Conservation (phyloP, 2,888 invertebrate genomes). For the Andrena trimmerana region DNA sequence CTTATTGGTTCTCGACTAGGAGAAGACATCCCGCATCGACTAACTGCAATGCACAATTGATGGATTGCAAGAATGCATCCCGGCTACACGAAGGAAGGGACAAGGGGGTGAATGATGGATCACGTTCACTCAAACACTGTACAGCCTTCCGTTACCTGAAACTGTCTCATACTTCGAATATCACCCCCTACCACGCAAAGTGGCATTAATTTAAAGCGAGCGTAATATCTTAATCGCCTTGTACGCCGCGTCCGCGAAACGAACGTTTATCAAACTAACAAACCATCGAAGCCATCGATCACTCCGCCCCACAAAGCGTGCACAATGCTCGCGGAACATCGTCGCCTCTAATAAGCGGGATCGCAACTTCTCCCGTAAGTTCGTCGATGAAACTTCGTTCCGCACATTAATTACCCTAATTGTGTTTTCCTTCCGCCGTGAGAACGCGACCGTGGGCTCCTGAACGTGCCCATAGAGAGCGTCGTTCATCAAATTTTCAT, state of each 20-base stretch:
- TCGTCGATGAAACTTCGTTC: slow-evolving; percentile 60
- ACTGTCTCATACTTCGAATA: no score
- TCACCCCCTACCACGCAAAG: no score
- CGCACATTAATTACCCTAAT: slow-evolving; percentile 64
- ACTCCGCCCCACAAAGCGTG: not conserved
- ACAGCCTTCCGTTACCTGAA: no score
- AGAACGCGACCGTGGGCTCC: not conserved
- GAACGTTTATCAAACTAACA: no score
- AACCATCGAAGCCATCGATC: not conserved
- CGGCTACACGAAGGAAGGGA: not conserved
- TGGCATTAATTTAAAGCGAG: no score
- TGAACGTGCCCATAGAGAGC: slow-evolving; percentile 15
- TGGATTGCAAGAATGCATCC: slow-evolving; percentile 7
- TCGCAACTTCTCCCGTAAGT: slow-evolving; percentile 27
- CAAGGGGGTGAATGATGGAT: not conserved
- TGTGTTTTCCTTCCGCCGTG: slow-evolving; percentile 33
- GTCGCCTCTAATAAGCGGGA: slow-evolving; percentile 19
- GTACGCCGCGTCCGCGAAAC: not conserved
- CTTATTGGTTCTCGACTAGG: not conserved
- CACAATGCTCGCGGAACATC: not conserved
- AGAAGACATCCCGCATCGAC: not conserved
- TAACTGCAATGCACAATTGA: slow-evolving; percentile 12
- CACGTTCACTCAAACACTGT: not conserved
- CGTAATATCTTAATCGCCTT: no score
- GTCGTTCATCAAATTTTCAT: slow-evolving; percentile 18